Evolutionary conservation across 1,140 invertebrate genomes (phyloP).

Genomic region (Zaprionus inermis): DNA sequence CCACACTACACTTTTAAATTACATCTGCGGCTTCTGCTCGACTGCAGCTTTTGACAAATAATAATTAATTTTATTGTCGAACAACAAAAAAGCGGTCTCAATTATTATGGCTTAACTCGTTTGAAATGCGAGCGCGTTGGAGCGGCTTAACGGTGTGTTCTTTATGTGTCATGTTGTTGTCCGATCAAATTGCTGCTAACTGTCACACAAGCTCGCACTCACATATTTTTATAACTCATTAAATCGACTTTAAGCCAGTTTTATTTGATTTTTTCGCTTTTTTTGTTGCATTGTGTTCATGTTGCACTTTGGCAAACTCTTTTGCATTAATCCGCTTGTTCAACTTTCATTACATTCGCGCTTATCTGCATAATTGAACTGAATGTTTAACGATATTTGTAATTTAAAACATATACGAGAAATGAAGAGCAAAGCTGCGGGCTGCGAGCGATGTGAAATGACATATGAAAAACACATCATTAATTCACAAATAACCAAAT

Average conservation of each 20-base stretch:
- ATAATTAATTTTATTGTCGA: slow-evolving; percentile 5
- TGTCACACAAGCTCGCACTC: slow-evolving; percentile 24
- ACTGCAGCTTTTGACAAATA: not conserved
- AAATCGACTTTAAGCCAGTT: slow-evolving; percentile 72
- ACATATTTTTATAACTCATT: slow-evolving; percentile 53
- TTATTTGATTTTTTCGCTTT: slow-evolving; percentile 20
- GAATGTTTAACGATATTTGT: slow-evolving; percentile 73
- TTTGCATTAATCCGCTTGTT: slow-evolving; percentile 74
- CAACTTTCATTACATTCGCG: slow-evolving; percentile 78
- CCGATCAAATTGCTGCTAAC: slow-evolving; percentile 50
- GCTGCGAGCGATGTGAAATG: slow-evolving; percentile 55
- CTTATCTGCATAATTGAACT: slow-evolving; percentile 81
- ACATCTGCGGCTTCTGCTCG: slow-evolving; percentile 15
- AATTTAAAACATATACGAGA: slow-evolving; percentile 39
- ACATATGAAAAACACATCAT: slow-evolving; percentile 81
- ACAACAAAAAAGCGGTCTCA: not conserved
- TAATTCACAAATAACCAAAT: slow-evolving; percentile 81
- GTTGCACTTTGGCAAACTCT: slow-evolving; percentile 41
- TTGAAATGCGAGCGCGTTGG: not conserved
- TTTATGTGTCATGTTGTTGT: slow-evolving; percentile 26
- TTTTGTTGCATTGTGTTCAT: slow-evolving; percentile 5
- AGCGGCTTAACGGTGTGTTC: slow-evolving; percentile 29
- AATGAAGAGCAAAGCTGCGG: slow-evolving; percentile 27
- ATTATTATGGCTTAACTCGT: slow-evolving; percentile 5
- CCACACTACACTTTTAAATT: not conserved